Percentiles rank a stretch among this genome's conserved stretches.
Evolutionary conservation across 2,113 vertebrate genomes (phyloP).

Genomic region (Dromiciops gliroides): DNA sequence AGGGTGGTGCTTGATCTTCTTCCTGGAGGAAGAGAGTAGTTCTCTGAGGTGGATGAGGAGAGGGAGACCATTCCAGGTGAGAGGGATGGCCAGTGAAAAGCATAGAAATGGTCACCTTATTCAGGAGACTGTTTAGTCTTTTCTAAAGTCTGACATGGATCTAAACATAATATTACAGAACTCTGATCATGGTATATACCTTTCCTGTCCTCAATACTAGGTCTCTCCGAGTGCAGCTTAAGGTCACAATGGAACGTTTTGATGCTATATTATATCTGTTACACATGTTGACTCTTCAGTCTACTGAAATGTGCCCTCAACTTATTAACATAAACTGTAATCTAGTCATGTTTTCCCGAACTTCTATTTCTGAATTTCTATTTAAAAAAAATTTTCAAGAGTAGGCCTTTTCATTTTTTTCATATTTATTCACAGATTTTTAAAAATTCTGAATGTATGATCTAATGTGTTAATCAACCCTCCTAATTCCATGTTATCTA

Average conservation of each 20-base stretch:
- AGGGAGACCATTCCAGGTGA: too few relatives aligned
- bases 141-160: not conserved
- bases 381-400: not conserved
- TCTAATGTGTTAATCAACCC: not conserved
- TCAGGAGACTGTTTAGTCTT: not conserved
- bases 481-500: not conserved
- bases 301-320: not conserved
- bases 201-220: not conserved
- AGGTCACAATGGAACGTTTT: too few relatives aligned
- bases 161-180: too few relatives aligned
- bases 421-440: not conserved
- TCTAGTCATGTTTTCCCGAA: not conserved
- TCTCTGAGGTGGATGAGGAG: not conserved
- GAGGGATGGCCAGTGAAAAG: not conserved
- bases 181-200: not conserved
- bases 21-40: not conserved
- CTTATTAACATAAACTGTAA: not conserved
- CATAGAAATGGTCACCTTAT: not conserved
- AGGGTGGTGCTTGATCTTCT: not conserved
- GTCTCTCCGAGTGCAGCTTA: not conserved
- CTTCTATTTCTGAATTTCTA: not conserved
- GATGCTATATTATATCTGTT: not conserved
- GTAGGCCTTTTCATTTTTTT: not conserved
- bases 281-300: not conserved
- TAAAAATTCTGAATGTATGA: not conserved